phyloP scores from a whole-genome alignment of 2,113 vertebrate genomes.

The Lampris incognitus region DNA sequence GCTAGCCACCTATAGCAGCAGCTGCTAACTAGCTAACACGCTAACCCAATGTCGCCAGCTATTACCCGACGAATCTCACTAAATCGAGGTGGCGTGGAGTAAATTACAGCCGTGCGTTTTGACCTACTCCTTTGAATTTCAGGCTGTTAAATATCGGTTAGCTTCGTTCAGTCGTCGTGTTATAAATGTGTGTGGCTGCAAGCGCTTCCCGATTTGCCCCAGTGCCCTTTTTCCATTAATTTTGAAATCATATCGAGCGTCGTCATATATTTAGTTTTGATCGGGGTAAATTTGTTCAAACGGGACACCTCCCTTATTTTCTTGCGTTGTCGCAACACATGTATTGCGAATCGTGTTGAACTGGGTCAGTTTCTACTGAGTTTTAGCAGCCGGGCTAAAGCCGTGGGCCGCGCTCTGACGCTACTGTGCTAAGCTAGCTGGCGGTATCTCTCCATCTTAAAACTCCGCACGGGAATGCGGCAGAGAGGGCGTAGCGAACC shows the following conservation, averaged over 20 bases:
- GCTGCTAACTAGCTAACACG: background rate
- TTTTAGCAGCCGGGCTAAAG: conserved; percentile 47
- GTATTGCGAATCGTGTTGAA: conserved; percentile 18
- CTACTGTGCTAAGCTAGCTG: conserved; percentile 47
- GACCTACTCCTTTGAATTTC: background rate
- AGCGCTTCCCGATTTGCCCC: conserved; percentile 52
- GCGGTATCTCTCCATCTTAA: conserved; percentile 69
- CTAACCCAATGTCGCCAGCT: background rate
- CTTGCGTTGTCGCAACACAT: background rate
- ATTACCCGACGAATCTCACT: no score
- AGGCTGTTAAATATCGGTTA: background rate
- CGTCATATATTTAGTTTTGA: background rate
- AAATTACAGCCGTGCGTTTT: background rate
- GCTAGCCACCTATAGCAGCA: conserved; percentile 9
- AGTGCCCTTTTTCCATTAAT: background rate
- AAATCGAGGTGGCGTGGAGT: no score
- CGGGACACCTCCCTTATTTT: background rate
- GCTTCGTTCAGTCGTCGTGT: conserved; percentile 57
- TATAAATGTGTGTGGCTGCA: conserved; percentile 39
- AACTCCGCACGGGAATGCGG: conserved; percentile 76
- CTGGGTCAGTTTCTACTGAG: conserved; percentile 50
- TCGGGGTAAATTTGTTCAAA: background rate
- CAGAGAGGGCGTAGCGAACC: conserved; percentile 74
- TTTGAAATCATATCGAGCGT: background rate
- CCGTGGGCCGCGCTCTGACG: conserved; percentile 27